Percentiles rank a stretch among this genome's conserved stretches.
Evolutionary conservation across 2,888 invertebrate species (phyloP).

Genomic region (Pherbina coryleti): DNA sequence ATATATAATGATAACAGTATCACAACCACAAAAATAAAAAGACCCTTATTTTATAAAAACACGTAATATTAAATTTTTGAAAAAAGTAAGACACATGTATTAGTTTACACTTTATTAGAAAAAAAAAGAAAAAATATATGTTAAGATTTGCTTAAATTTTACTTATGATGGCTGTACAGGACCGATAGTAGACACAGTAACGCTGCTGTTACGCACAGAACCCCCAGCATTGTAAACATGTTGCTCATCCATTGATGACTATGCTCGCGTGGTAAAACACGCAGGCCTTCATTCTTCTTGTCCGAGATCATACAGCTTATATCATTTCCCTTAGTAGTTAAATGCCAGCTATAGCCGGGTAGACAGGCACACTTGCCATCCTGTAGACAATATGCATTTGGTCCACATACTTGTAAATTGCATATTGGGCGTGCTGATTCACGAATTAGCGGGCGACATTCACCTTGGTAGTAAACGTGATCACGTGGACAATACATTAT

Average conservation of each 20-base stretch:
- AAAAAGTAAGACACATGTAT: too few relatives aligned
- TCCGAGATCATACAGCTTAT: background rate
- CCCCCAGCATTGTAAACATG: background rate
- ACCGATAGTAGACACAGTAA: background rate
- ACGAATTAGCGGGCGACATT: background rate
- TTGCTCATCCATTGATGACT: background rate
- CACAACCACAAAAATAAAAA: too few relatives aligned
- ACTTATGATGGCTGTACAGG: constrained; percentile 7
- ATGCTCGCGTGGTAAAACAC: background rate
- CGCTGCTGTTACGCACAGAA: background rate
- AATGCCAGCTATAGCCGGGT: constrained; percentile 15
- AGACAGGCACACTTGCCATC: constrained; percentile 2
- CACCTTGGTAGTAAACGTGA: background rate
- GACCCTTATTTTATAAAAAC: too few relatives aligned
- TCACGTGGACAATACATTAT: background rate
- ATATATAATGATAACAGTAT: too few relatives aligned
- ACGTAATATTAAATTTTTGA: too few relatives aligned
- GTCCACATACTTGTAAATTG: constrained; percentile 14
- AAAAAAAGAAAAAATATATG: too few relatives aligned
- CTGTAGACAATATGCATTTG: background rate
- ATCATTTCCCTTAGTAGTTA: background rate
- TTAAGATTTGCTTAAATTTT: background rate
- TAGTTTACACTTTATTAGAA: too few relatives aligned
- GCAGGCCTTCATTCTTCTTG: background rate
- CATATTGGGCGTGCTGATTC: background rate